Conservation (phyloP, 1,140 invertebrate species). For the Drosophila navojoa region DNA sequence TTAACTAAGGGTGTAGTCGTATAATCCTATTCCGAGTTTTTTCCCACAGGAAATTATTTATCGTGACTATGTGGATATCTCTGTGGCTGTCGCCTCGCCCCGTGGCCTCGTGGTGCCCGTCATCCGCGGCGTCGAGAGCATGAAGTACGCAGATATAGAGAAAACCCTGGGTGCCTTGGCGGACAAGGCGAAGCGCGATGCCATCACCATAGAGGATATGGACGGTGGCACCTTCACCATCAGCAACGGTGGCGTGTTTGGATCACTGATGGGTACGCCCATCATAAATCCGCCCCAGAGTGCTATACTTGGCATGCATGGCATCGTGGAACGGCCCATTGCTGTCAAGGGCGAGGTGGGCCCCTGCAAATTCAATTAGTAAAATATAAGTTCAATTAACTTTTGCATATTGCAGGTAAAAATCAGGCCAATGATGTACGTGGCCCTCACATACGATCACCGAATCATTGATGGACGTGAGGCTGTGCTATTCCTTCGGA, state of each 20-base stretch:
- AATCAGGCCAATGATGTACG: constrained; percentile 99
- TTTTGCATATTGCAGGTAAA: constrained; percentile 88
- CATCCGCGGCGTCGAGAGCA: constrained; percentile 96
- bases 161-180: constrained; percentile 93
- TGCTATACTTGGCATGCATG: constrained; percentile 99
- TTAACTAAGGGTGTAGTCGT: too few species aligned
- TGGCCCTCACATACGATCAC: constrained; percentile 99
- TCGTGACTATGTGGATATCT: constrained; percentile 98
- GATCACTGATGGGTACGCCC: constrained; percentile 98
- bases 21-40: neutral
- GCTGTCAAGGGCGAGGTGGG: constrained; percentile 96
- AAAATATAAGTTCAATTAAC: too few species aligned
- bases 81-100: constrained; percentile 99
- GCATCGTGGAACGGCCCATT: constrained; percentile 96
- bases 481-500: constrained; percentile 97
- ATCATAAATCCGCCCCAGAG: constrained; percentile 99
- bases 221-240: constrained; percentile 99
- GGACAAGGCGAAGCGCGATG: constrained; percentile 94
- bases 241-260: constrained; percentile 99
- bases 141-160: constrained; percentile 99
- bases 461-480: constrained; percentile 99
- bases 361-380: neutral
- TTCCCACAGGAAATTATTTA: constrained; percentile 93
- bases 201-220: constrained; percentile 99
- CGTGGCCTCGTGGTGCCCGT: constrained; percentile 99